Evolutionary conservation across 2,888 invertebrate species (phyloP), one percentile per base, ranked within the genome.

Genomic region (Cephus runcator): DNA sequence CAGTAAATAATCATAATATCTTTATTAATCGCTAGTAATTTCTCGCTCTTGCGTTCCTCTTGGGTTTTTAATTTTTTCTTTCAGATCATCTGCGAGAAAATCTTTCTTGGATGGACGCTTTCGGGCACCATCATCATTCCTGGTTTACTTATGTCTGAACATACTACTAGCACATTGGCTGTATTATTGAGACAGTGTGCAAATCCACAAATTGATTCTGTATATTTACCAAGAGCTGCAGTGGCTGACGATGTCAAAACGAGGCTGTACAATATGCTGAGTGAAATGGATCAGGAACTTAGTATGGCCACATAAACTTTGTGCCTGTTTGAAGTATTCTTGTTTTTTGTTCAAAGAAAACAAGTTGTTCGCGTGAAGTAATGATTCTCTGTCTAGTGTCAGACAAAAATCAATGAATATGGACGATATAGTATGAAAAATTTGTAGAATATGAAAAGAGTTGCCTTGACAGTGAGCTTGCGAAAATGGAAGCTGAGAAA

Each of bases 81-180:
- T 34, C 94, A 96, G 93, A 93, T 95, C 69, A 92, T 94, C 35
- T 95, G 94, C 85, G 94, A 94, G 86, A 94, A 94, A 83, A 93
- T 95, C 83, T 94, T 94, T 88, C 91, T 95, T 68, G 94, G 94
- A 0, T 94, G 94, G 94, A 92, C 93, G 35, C 92, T 94, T 86
- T 93, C 94, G 1, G 94, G 94, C 69, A 93, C 93, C 69, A 91
- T 94, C 71, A 92, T 94, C 84, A 92, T 94, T 79, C 94, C 94
- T 30, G 94, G 95, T 0, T 86, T 94, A 78, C 88, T 95, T 34
- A 93, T 94, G 92, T 94, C 94, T 0, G 92, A 93, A 76, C 93
- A 93, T 80, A 94, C 94, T 0, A 94, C 94, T 1, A 92, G 93
- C 23, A 92, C 93, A 68, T 88, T 95, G 69, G 93, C 94, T 2